Evolutionary conservation across 2,888 invertebrate species (phyloP).

Genomic region (Nomada ferruginata): DNA sequence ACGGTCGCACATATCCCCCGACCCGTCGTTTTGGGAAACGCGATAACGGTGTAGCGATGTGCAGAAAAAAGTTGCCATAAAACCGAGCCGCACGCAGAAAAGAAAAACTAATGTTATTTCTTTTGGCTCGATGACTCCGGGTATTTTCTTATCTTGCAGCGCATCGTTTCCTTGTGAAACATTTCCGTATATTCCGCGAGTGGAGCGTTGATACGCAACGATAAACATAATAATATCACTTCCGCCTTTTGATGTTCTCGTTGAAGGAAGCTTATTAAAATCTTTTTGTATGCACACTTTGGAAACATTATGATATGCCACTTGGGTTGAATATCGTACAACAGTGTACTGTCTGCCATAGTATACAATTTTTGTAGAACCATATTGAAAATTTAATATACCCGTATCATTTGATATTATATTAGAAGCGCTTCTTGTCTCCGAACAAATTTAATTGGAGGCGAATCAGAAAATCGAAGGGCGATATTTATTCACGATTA

Average conservation of each 20-base stretch:
- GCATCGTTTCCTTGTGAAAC: slow-evolving; percentile 41
- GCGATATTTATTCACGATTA: background rate
- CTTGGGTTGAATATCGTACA: background rate
- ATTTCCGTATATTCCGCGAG: slow-evolving; percentile 33
- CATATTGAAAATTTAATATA: background rate
- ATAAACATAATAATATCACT: slow-evolving; percentile 54
- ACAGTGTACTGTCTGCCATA: background rate
- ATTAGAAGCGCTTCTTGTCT: background rate
- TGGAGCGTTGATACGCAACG: slow-evolving; percentile 46
- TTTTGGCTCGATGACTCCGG: slow-evolving; percentile 52
- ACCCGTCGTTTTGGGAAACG: slow-evolving; percentile 44
- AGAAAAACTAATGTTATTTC: slow-evolving; percentile 51
- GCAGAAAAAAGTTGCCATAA: slow-evolving; percentile 48
- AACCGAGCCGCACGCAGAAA: slow-evolving; percentile 33
- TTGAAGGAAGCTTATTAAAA: slow-evolving; percentile 49
- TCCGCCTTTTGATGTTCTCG: slow-evolving; percentile 39
- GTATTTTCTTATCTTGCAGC: slow-evolving; percentile 56
- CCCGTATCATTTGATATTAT: background rate
- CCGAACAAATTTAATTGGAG: background rate
- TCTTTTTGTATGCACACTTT: slow-evolving; percentile 34
- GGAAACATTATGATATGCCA: background rate
- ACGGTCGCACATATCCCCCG: slow-evolving; percentile 32
- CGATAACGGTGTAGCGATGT: slow-evolving; percentile 55
- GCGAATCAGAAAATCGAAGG: background rate
- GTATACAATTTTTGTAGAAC: background rate